Conservation (phyloP, 2,113 vertebrate species). For the Entelurus aequoreus region DNA sequence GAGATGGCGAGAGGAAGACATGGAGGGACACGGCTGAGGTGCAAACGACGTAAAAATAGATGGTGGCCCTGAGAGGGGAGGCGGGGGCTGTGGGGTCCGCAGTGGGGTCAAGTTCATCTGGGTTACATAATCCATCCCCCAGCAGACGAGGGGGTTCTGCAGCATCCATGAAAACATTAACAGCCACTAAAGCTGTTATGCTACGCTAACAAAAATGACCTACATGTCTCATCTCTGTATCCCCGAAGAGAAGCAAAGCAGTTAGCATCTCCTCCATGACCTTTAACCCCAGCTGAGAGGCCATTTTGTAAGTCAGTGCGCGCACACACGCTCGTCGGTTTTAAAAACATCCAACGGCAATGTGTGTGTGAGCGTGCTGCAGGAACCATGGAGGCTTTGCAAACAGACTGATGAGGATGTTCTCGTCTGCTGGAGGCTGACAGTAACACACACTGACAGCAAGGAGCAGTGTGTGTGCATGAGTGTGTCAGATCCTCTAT, state of each 20-base stretch:
- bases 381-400: neutral
- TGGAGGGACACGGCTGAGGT: conserved; percentile 44
- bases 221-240: neutral
- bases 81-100: neutral
- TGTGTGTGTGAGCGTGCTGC: conserved; percentile 2
- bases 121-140: conserved; percentile 2
- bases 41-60: conserved; percentile 51
- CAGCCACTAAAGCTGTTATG: neutral
- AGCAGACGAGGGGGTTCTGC: neutral
- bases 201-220: neutral
- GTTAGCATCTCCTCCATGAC: too few species aligned
- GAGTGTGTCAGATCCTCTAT: conserved; percentile 47
- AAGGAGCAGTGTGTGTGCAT: conserved; percentile 4
- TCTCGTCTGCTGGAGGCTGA: conserved; percentile 43
- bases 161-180: neutral
- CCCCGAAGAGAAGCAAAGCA: too few species aligned
- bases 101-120: neutral
- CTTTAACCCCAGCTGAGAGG: too few species aligned
- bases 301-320: too few species aligned
- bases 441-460: conserved; percentile 47
- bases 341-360: too few species aligned
- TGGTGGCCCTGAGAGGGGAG: conserved; percentile 12
- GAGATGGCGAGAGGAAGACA: conserved; percentile 51
- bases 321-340: too few species aligned
- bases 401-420: conserved; percentile 34